phyloP scores from a whole-genome alignment of 2,113 vertebrate species.

The Motacilla alba region DNA sequence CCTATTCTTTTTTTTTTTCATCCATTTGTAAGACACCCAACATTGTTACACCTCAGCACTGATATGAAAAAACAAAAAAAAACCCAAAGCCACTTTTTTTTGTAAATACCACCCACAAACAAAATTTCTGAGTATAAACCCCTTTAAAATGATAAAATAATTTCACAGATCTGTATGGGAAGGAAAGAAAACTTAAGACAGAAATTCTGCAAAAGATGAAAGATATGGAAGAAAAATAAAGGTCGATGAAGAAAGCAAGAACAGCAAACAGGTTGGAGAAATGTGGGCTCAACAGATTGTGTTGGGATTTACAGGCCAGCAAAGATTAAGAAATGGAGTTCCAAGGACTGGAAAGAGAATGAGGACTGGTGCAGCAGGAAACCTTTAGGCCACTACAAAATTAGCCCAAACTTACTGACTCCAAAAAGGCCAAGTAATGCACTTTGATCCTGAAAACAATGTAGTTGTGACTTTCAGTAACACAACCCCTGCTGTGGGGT shows the following conservation, averaged over 20 bases:
- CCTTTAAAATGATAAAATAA: neutral
- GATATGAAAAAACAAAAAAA: neutral
- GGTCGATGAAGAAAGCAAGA: neutral
- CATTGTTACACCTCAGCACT: neutral
- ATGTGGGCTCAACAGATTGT: neutral
- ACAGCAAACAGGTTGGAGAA: neutral
- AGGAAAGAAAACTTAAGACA: neutral
- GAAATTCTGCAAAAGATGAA: neutral
- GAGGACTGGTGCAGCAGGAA: neutral
- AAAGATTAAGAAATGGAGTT: neutral
- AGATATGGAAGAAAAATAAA: neutral
- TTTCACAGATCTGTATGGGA: neutral
- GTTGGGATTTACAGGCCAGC: neutral
- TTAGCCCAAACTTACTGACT: neutral
- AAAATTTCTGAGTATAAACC: neutral
- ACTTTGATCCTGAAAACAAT: neutral
- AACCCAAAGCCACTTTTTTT: neutral
- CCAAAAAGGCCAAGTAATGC: neutral
- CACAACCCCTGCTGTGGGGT: neutral
- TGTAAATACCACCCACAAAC: neutral
- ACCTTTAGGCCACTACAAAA: neutral
- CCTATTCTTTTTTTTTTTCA: neutral
- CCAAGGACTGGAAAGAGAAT: neutral
- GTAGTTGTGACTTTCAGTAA: neutral
- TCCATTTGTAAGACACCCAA: neutral